Evolutionary conservation across 2,888 invertebrate genomes (phyloP), one percentile per base, ranked within the genome.

Genomic region (Drosophila maculinotata): DNA sequence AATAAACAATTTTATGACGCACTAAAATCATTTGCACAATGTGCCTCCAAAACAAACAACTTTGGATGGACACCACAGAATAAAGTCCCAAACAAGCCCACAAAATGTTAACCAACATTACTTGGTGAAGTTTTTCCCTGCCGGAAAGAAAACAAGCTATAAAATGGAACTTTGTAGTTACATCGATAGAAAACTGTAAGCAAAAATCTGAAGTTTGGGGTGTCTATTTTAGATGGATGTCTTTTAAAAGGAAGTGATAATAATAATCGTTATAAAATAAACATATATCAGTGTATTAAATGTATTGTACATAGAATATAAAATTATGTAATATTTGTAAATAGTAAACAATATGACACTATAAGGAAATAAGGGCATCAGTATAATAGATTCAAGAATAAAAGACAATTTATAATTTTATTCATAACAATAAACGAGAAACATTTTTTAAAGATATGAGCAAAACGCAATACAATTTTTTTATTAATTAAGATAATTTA

Each of bases 21-120:
- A 79, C 85, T 81, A 81, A 85, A 81, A 68, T 70, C 62, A 76
- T 84, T 81, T 70, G 42, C 72, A 59, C 77, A 69, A 72, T 67
- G 67, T 60, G 59, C 63, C 63, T 56, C 76, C 71, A 60, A 69
- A 59, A 60, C 68, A 75, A 75, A 72, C 60, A 80, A 39, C 35
- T 39, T 51, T 44, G 41, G 15, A 45, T 69, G 69, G 73, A 52
- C 69, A 54, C 8, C 45, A 38, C 33, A 58, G 35, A 23, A 54
- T 28, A 53, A 64, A 57, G 53, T 10, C n/a, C 48, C 54, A 60
- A 60, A 69, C 58, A 72, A 60, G 38, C 70, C 76, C 62, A 63
- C 72, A 68, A 71, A 76, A 70, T 66, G 71, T 66, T 56, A 58
- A 49, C 57, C 42, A 26, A 67, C 62, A 69, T 48, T 41, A 64